Percentiles rank a stretch among this genome's conserved stretches.
Evolutionary conservation across 1,140 invertebrate genomes (phyloP).

Genomic region (Drosophila azteca): DNA sequence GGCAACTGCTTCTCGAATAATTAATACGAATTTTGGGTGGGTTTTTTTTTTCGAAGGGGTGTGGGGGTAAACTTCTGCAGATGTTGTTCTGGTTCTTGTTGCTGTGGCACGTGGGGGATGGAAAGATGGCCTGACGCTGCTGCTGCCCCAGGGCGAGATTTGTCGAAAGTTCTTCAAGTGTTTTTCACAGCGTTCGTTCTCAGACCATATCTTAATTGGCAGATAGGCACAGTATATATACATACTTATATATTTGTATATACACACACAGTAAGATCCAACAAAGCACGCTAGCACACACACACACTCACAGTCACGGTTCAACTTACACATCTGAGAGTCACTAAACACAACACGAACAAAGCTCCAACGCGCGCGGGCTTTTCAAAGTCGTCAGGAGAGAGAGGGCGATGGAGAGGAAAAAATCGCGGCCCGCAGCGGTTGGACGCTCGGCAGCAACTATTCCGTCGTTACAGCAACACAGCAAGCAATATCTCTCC

Average conservation of each 20-base stretch:
- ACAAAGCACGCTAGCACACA: conserved; percentile 51
- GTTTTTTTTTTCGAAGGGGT: background rate
- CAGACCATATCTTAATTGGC: conserved; percentile 42
- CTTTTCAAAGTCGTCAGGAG: conserved; percentile 11
- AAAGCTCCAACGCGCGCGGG: conserved; percentile 40
- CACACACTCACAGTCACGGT: conserved; percentile 38
- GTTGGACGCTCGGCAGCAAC: conserved; percentile 65
- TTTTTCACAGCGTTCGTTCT: conserved; percentile 19
- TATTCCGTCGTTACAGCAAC: conserved; percentile 64
- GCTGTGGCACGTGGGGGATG: no score
- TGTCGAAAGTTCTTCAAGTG: background rate
- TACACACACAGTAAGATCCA: conserved; percentile 16
- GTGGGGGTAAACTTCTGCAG: background rate
- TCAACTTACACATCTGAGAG: conserved; percentile 33
- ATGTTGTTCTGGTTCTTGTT: background rate
- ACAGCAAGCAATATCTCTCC: conserved; percentile 20
- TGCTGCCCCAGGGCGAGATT: background rate
- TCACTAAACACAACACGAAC: conserved; percentile 38
- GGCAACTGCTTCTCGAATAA: conserved; percentile 25
- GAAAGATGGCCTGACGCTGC: background rate
- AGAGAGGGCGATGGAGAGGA: conserved; percentile 16
- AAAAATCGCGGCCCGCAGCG: conserved; percentile 52
- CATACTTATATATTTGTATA: conserved; percentile 7
- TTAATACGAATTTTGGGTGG: conserved; percentile 3
- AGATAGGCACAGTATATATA: conserved; percentile 10